Base-by-base conservation (phyloP, 2,113 vertebrate genomes). In the Illadopsis cleaveri region DNA sequence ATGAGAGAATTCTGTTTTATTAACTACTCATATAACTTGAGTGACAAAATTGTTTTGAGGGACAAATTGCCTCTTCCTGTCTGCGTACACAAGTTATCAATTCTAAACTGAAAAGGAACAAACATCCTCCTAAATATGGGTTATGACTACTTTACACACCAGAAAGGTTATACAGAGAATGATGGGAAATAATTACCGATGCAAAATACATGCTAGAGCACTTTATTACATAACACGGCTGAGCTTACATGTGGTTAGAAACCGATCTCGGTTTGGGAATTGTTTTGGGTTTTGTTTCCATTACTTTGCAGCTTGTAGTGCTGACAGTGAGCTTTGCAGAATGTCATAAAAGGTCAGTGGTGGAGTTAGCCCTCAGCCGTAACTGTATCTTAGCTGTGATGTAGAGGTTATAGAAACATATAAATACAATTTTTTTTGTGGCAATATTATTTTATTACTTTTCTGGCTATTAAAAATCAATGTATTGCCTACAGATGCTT, bases 241-340 rank as follows among this genome's bases (percentile, higher is more conserved):
- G 85, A 86, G 33, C 50, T 93, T 93, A 93, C 40, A 60, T 54
- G 58, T 82, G 64, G 62, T 90, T 94, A 86, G 79, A 95, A 96
- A 95, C 35, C 0, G 23, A 81, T 95, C 79, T 65, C 4, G 5
- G 68, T 88, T 86, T 87, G 90, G 90, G 92, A 95, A 77, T 80
- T 93, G 76, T 70, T 93, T 88, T 57, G 82, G 90, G 68, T 92
- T 96, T 95, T 96, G 73, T 96, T 96, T 97, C 95, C 87, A 92
- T 91, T 82, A 79, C 76, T 76, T 76, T 66, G 89, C 77, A 19
- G 72, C 90, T 71, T 83, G 45, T 61, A 45, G 31, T 73, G 72
- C 87, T 91, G 96, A 94, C 89, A 92, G 50, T 88, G 40, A 69
- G 42, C 65, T 96, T 83, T 94, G 62, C 71, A 89, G 82, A 94